Evolutionary conservation across 1,140 invertebrate genomes (phyloP), one percentile per base, ranked within the genome.

Genomic region (Fopius arisanus): DNA sequence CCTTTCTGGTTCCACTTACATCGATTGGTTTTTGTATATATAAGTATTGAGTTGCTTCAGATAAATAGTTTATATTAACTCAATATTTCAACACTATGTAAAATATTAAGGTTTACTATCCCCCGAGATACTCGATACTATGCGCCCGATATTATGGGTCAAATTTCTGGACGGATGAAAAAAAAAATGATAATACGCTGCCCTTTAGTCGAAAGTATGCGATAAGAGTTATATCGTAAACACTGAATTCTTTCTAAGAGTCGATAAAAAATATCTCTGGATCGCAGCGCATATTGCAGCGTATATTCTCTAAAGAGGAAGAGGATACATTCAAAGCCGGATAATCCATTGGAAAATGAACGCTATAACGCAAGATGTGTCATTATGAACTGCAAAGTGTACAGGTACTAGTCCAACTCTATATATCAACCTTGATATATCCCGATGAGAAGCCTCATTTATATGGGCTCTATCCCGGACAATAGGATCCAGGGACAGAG

Each of bases 401-500:
- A 51, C 23, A 66, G n/a, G 19, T 5, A 51, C 65, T 19, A 19
- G 48, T 23, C 16, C 43, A 70, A 67, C 67, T 66, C 54, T 43
- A 29, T 65, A 69, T 70, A 73, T 73, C 75, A 67, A 76, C 43
- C 48, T 67, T 73, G 43, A 74, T 71, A 76, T 69, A 41, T 65
- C 40, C 16, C 69, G 16, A 67, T 41, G 40, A 71, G 62, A 62
- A 73, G 73, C 70, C 41, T 48, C 67, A 76, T 76, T 73, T 68
- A 74, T 63, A 59, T 54, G 26, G 54, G 70, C 43, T 54, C 48
- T 65, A 19, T 23, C 23, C 16, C 71, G 75, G 65, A 72, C 62
- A 72, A 73, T 74, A 19, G 71, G 65, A 14, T 33, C 10, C 12
- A 72, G 59, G 75, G 73, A 76, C 75, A 76, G 74, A 73, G 72